These are phyloP conservation scores for Pseudopodoces humilis DNA, from an alignment of 2,113 vertebrate species.

Conservation along the genomic window DNA sequence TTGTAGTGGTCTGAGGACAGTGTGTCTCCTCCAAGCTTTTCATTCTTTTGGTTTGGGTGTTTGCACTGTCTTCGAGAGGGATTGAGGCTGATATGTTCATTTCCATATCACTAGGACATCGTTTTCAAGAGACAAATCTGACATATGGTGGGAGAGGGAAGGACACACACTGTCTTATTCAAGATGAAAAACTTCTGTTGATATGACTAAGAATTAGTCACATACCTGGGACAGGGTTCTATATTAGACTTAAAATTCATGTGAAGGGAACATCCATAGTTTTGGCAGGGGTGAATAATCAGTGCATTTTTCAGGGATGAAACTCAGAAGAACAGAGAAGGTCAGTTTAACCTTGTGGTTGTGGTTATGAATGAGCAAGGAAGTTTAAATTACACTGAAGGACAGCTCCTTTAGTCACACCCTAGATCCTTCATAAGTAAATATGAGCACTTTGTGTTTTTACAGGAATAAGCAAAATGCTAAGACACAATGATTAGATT, in stretches of 20 bases:
- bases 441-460: slow-evolving; percentile 39
- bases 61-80: background rate
- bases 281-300: slow-evolving; percentile 52
- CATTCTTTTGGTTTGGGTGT: slow-evolving; percentile 35
- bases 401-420: slow-evolving; percentile 71
- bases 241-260: slow-evolving; percentile 57
- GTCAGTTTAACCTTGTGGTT: slow-evolving; percentile 77
- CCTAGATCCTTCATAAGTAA: slow-evolving; percentile 52
- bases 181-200: slow-evolving; percentile 69
- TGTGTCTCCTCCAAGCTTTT: background rate
- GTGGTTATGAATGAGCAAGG: slow-evolving; percentile 69
- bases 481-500: slow-evolving; percentile 50
- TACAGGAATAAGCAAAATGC: slow-evolving; percentile 50
- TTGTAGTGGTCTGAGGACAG: background rate
- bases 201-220: slow-evolving; percentile 77
- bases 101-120: background rate
- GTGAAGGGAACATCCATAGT: slow-evolving; percentile 58
- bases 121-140: slow-evolving; percentile 26
- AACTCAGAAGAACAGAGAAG: slow-evolving; percentile 65
- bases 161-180: slow-evolving; percentile 9
- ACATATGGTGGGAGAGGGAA: background rate
- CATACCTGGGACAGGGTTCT: slow-evolving; percentile 66
- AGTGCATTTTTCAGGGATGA: slow-evolving; percentile 76
- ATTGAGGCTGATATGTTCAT: background rate
- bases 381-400: slow-evolving; percentile 68